These are phyloP conservation scores for Cephus spinipes DNA, from an alignment of 2,888 invertebrate species.

Conservation along the genomic window DNA sequence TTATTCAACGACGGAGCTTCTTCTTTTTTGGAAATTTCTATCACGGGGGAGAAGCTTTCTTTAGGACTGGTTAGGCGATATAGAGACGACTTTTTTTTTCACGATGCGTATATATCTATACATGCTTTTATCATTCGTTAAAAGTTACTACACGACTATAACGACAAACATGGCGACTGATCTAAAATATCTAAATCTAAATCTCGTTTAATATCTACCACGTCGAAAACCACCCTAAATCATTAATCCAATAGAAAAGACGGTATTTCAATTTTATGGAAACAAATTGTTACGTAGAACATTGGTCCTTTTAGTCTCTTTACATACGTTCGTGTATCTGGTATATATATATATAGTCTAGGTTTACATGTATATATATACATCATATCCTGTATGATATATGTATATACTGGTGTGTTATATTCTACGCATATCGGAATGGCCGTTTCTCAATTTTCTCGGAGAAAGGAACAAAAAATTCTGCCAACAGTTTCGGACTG, in stretches of 20 bases:
- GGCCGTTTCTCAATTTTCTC: not conserved
- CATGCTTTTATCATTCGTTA: not conserved
- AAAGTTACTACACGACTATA: not conserved
- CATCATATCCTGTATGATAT: too few relatives aligned
- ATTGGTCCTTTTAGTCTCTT: conserved; percentile 5
- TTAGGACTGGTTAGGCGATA: not conserved
- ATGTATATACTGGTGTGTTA: not conserved
- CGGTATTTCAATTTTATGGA: not conserved
- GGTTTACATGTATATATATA: too few relatives aligned
- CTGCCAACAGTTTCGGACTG: not conserved
- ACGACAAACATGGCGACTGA: not conserved
- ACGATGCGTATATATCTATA: not conserved
- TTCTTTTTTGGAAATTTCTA: not conserved
- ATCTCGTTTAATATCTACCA: not conserved
- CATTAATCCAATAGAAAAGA: not conserved
- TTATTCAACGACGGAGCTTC: not conserved
- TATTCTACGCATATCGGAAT: not conserved
- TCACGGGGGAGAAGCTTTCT: not conserved
- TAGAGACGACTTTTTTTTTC: not conserved
- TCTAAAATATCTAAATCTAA: not conserved
- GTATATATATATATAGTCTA: too few relatives aligned
- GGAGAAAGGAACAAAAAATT: not conserved
- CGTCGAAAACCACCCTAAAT: not conserved
- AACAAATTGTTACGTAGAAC: not conserved
- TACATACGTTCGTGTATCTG: not conserved